Conservation (phyloP, 2,113 vertebrate genomes). For the Aptenodytes patagonicus region DNA sequence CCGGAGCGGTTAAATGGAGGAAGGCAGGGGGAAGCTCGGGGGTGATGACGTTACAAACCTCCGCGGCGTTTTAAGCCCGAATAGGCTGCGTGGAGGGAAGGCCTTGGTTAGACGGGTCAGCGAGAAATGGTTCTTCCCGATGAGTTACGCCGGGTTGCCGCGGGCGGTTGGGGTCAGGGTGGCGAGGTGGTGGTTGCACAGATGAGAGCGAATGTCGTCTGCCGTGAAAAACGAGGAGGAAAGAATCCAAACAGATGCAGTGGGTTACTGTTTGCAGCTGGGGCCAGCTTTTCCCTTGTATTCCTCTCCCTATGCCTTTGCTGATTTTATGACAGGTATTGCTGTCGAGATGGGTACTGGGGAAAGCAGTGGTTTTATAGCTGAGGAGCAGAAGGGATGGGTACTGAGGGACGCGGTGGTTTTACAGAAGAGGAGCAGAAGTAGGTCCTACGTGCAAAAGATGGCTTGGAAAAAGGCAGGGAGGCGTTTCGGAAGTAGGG, state of each 20-base stretch:
- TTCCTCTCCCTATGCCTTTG: not conserved
- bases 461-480: not conserved
- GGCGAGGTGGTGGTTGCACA: not conserved
- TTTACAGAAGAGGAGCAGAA: not conserved
- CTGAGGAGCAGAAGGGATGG: not conserved
- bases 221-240: not conserved
- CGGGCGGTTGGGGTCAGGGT: not conserved
- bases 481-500: not conserved
- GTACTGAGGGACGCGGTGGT: not conserved
- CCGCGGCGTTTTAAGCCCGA: not conserved
- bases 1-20: not conserved
- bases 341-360: not conserved
- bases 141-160: not conserved
- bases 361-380: not conserved
- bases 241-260: not conserved
- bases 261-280: not conserved
- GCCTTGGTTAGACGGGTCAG: not conserved
- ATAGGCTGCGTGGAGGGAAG: not conserved
- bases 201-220: not conserved
- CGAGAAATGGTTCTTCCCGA: rapidly evolving
- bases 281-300: not conserved
- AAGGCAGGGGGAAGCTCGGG: not conserved
- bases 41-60: not conserved
- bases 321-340: not conserved
- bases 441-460: not conserved